Conservation (phyloP, 2,113 vertebrate species). For the Cottus gobio region DNA sequence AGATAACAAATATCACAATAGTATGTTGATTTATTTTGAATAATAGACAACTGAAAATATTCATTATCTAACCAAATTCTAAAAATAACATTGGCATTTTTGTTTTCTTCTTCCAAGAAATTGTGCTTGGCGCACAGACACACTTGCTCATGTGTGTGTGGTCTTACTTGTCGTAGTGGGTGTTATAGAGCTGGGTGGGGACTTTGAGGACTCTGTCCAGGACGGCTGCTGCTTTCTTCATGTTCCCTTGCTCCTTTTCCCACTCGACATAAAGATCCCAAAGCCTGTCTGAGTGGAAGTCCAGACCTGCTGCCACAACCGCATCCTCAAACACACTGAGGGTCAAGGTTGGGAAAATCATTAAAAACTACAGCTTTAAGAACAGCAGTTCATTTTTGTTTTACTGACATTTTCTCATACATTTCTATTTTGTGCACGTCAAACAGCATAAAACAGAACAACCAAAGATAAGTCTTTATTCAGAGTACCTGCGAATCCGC, state of each 20-base stretch:
- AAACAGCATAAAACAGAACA: background rate
- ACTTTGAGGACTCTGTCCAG: conserved; percentile 83
- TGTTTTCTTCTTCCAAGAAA: background rate
- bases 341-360: background rate
- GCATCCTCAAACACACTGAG: conserved; percentile 86
- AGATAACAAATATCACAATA: too few species aligned
- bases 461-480: background rate
- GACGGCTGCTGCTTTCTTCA: conserved; percentile 77
- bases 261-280: conserved; percentile 89
- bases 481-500: conserved; percentile 83
- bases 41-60: background rate
- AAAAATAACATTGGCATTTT: background rate
- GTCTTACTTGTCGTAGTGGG: conserved; percentile 88
- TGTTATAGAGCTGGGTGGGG: conserved; percentile 88
- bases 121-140: background rate
- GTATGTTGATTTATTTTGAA: background rate
- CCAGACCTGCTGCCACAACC: conserved; percentile 82
- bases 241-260: conserved; percentile 86
- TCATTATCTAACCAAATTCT: background rate
- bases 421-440: background rate
- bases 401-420: background rate
- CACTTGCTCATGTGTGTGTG: background rate
- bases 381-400: background rate
- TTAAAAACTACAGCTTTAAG: background rate
- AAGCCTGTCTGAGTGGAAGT: conserved; percentile 89